Evolutionary conservation across 2,797 vertebrate genomes (phyloP).

Genomic region (Enteromius trimaculatus): DNA sequence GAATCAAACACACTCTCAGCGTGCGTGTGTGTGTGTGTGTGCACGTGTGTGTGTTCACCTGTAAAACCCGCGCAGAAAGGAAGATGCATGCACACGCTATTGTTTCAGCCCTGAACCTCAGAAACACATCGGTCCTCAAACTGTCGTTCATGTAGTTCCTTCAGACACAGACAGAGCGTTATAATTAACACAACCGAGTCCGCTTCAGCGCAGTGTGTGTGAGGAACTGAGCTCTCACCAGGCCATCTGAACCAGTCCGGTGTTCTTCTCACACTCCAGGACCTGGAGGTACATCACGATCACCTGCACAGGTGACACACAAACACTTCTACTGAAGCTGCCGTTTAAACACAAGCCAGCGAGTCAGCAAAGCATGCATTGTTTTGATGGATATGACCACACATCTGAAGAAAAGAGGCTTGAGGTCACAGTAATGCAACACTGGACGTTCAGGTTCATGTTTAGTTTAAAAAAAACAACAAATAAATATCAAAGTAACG

Average conservation of each 20-base stretch:
- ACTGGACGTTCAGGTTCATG: too few relatives aligned
- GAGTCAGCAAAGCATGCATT: too few relatives aligned
- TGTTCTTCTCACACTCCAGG: slow-evolving; percentile 87
- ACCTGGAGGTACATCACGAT: slow-evolving; percentile 92
- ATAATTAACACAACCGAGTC: rapidly evolving
- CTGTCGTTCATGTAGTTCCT: slow-evolving; percentile 93
- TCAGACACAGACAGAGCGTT: slow-evolving; percentile 71
- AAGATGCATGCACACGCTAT: slow-evolving; percentile 88
- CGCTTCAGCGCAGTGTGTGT: slow-evolving; percentile 66
- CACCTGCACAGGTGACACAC: slow-evolving; percentile 78
- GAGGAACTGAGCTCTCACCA: slow-evolving; percentile 74
- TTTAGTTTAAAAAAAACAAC: too few relatives aligned
- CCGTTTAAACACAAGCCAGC: too few relatives aligned
- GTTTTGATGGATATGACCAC: too few relatives aligned
- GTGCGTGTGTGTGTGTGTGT: too few relatives aligned
- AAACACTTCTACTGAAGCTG: too few relatives aligned
- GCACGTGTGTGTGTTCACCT: slow-evolving; percentile 68
- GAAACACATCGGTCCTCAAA: slow-evolving; percentile 85
- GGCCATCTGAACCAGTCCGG: slow-evolving; percentile 87
- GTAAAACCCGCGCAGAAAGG: slow-evolving; percentile 81
- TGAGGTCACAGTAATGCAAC: too few relatives aligned
- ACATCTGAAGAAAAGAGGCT: too few relatives aligned
- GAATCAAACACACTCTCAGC: not conserved
- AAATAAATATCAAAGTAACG: too few relatives aligned
- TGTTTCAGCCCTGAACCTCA: slow-evolving; percentile 84